Conservation (phyloP, 2,888 invertebrate genomes). For the Smittia sp. region DNA sequence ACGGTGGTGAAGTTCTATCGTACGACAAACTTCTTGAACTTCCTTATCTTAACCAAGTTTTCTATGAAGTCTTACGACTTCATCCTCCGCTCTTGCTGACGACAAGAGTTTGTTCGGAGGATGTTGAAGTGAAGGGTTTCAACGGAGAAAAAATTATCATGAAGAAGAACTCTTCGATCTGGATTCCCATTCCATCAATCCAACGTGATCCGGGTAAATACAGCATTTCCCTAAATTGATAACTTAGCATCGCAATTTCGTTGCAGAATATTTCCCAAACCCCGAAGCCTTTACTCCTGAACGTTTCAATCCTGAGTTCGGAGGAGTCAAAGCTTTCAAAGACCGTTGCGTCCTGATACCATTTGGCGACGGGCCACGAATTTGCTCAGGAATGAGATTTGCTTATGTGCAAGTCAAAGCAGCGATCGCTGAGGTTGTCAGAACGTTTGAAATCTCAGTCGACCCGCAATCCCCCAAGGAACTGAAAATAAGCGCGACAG, state of each 20-base stretch:
- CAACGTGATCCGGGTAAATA: constrained; percentile 6
- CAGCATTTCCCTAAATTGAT: constrained; percentile 44
- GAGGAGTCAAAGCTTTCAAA: constrained; percentile 45
- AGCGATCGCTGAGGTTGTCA: constrained; percentile 48
- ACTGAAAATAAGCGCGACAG: constrained; percentile 46
- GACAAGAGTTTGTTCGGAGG: constrained; percentile 47
- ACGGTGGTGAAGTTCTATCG: constrained; percentile 44
- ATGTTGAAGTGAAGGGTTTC: constrained; percentile 39
- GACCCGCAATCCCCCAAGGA: constrained; percentile 47
- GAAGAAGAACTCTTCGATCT: not conserved
- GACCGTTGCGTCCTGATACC: constrained; percentile 49
- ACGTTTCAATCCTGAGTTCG: constrained; percentile 52
- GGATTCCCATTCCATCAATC: not conserved
- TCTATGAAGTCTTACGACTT: constrained; percentile 48
- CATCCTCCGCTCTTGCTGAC: constrained; percentile 45
- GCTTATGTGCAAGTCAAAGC: constrained; percentile 50
- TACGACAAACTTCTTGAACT: constrained; percentile 46
- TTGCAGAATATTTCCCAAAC: constrained; percentile 54
- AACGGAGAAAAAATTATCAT: constrained; percentile 21
- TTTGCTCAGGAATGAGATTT: constrained; percentile 50
- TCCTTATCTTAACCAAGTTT: constrained; percentile 48
- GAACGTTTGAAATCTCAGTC: constrained; percentile 49
- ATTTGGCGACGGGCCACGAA: constrained; percentile 53
- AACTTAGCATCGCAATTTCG: constrained; percentile 51
- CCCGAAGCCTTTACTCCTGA: constrained; percentile 57